phyloP scores from a whole-genome alignment of 53 echinoderm and acorn worm species.

The Echinometra lucunter region DNA sequence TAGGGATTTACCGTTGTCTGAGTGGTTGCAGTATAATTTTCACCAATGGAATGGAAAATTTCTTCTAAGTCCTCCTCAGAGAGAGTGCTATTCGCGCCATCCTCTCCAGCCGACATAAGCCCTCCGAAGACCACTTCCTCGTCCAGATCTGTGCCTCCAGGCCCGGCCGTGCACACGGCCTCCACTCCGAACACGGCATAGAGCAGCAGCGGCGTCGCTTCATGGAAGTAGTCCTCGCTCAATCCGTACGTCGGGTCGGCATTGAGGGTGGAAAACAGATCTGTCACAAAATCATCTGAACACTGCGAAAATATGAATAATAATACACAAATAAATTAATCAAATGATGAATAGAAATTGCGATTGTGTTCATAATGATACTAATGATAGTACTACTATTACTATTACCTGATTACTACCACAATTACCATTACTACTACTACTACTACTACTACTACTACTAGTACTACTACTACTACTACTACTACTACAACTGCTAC shows the following conservation, averaged over 20 bases:
- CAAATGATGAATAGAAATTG: no score
- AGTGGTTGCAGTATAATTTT: constrained; percentile 46
- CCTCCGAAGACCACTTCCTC: constrained; percentile 12
- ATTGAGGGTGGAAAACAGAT: constrained; percentile 57
- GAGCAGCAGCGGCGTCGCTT: constrained; percentile 41
- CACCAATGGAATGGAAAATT: neutral
- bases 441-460: no score
- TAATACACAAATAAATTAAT: no score
- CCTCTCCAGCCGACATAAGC: constrained; percentile 4
- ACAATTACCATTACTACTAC: no score
- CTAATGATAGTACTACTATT: no score
- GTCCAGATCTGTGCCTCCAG: neutral
- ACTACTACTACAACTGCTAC: no score
- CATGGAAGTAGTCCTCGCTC: constrained; percentile 55
- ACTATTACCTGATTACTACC: no score
- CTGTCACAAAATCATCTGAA: constrained; percentile 13
- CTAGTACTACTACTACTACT: no score
- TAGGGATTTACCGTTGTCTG: constrained; percentile 31
- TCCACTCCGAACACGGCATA: neutral
- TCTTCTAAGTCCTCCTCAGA: constrained; percentile 50
- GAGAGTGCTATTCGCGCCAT: neutral
- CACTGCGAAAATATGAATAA: constrained; percentile 69
- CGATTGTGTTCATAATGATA: no score
- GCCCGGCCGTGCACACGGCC: constrained; percentile 9
- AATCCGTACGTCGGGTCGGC: constrained; percentile 44